Base-by-base conservation (phyloP, 2,888 invertebrate species). In the Temnothorax unifasciatus region DNA sequence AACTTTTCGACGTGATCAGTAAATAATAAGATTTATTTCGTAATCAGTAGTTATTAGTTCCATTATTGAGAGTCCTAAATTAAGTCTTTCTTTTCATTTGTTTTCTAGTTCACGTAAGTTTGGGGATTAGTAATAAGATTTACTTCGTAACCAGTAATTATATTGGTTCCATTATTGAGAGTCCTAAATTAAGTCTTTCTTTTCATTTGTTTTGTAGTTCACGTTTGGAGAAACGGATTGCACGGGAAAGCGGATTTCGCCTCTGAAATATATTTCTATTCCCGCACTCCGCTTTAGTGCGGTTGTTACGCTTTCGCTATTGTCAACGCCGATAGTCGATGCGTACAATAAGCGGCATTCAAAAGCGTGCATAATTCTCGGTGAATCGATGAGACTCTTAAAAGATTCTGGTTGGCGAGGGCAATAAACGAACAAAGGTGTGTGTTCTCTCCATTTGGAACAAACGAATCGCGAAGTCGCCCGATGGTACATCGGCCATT, bases 311-410 rank as follows among this genome's bases (percentile, higher is more conserved):
- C 38, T 76, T 13, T 18, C 38, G 13, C 21, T 18, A 15, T 29
- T 44, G 38, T 18, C 15, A 76, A 38, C 21, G 15, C 11, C 47
- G 25, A 73, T 57, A 29, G 15, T n/a, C 47, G 5, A 25, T 50
- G 38, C 21, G 38, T 50, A 76, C 64, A 50, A 76, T 52, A 64
- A 52, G 29, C 41, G 11, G 34, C 25, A 74, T 74, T 74, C 44
- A 29, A 44, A 29, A 44, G 61, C 29, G 44, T 29, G 59, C 15
- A 74, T 74, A 74, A 74, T 44, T 74, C 74, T 59, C 29, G n/a
- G 29, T 44, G 25, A 25, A 74, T 74, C 74, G 29, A 74, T 74
- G 41, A 44, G 29, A 44, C 9, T 44, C 29, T 44, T n/a, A 52
- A 52, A 25, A 13, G 69, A 6, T 69, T 8, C 34, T 50, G 5